A percentile compares a stretch with the other conserved stretches of the same genome.
These are phyloP conservation scores for Neodiprion fabricii DNA, from an alignment of 1,140 invertebrate genomes.

Conservation along the genomic window DNA sequence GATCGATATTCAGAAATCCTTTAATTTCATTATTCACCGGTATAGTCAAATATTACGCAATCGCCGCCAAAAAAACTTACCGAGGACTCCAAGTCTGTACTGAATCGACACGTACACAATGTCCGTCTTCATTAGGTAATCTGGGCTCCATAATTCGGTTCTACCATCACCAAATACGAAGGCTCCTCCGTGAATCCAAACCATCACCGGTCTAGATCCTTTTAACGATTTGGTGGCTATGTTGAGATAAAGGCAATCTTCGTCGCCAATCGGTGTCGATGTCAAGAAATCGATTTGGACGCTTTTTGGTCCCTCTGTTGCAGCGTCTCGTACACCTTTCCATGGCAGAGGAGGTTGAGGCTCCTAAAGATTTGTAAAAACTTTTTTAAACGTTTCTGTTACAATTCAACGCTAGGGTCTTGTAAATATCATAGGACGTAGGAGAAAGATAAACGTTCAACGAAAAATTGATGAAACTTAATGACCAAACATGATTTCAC, in stretches of 20 bases:
- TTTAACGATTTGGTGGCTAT: conserved; percentile 73
- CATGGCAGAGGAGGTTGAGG: conserved; percentile 38
- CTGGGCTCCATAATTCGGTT: conserved; percentile 54
- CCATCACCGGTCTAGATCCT: conserved; percentile 67
- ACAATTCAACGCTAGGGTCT: neutral
- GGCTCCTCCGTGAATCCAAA: conserved; percentile 76
- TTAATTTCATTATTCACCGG: neutral
- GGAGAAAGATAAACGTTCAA: no score
- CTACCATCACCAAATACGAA: conserved; percentile 63
- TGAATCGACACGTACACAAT: conserved; percentile 68
- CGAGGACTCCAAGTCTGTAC: conserved; percentile 68
- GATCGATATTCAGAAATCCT: conserved; percentile 44
- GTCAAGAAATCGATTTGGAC: conserved; percentile 29
- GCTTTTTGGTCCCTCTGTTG: conserved; percentile 27
- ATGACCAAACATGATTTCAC: neutral
- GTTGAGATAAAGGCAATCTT: conserved; percentile 84
- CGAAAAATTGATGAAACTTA: no score
- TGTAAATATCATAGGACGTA: no score
- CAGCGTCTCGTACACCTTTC: conserved; percentile 37
- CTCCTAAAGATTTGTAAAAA: conserved; percentile 30
- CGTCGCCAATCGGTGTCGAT: conserved; percentile 57
- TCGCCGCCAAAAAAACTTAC: conserved; percentile 34
- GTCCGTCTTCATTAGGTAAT: conserved; percentile 62
- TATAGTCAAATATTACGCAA: neutral
- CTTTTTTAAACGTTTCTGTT: neutral